phyloP scores from a whole-genome alignment of 2,888 invertebrate genomes.

The Gandaritis pyraliata region DNA sequence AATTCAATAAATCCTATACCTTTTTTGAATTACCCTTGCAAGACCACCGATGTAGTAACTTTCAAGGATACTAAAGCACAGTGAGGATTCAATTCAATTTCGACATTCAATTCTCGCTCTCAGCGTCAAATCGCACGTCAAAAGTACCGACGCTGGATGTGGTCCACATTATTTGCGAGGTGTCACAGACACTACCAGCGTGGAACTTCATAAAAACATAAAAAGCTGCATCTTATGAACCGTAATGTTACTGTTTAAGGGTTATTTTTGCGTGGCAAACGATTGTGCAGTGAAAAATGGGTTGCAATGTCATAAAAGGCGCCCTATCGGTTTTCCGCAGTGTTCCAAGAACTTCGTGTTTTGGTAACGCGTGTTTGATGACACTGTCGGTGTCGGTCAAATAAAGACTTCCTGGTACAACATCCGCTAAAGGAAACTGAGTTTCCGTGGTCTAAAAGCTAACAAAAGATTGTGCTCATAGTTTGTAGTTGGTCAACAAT shows the following conservation, averaged over 20 bases:
- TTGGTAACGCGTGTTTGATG: constrained; percentile 54
- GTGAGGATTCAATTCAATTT: constrained; percentile 43
- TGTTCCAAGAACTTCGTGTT: constrained; percentile 70
- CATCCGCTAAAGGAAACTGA: constrained; percentile 47
- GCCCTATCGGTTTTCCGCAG: constrained; percentile 75
- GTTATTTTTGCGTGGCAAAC: constrained; percentile 31
- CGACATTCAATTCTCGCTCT: not conserved
- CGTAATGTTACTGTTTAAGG: constrained; percentile 31
- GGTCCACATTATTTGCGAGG: constrained; percentile 68
- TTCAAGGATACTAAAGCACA: constrained; percentile 6
- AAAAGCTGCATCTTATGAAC: not conserved
- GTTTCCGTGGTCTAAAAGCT: constrained; percentile 31
- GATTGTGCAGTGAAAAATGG: constrained; percentile 30
- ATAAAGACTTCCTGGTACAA: constrained; percentile 69
- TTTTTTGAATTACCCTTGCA: not conserved
- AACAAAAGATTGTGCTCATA: not conserved
- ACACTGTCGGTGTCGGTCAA: constrained; percentile 63
- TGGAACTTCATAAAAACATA: constrained; percentile 49
- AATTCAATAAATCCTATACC: no score
- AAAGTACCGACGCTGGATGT: constrained; percentile 60
- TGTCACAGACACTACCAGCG: constrained; percentile 71
- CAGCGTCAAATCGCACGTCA: constrained; percentile 49
- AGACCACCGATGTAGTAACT: constrained; percentile 33
- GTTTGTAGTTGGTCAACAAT: constrained; percentile 2
- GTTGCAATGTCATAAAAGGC: constrained; percentile 57